phyloP scores from a whole-genome alignment of 1,140 invertebrate genomes.

The Trichonephila inaurata region DNA sequence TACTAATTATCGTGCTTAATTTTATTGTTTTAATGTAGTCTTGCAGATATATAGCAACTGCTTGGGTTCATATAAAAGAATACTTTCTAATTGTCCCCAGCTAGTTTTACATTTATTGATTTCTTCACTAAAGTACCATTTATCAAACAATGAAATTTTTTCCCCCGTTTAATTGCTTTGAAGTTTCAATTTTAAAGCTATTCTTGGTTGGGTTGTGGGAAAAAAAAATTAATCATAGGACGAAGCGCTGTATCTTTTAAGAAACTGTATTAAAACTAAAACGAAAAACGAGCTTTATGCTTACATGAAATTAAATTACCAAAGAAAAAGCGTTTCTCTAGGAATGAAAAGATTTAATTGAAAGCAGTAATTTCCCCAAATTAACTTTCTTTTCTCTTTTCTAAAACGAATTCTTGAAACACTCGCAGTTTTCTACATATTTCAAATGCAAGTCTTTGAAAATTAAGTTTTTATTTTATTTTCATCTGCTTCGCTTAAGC shows the following conservation, averaged over 20 bases:
- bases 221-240: conserved; percentile 22
- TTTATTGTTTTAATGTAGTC: background rate
- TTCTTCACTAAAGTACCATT: conserved; percentile 18
- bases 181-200: conserved; percentile 42
- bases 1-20: too few species aligned
- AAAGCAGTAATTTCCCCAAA: background rate
- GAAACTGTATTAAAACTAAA: background rate
- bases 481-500: background rate
- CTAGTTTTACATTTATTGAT: background rate
- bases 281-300: background rate
- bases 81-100: background rate
- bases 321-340: background rate
- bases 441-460: background rate
- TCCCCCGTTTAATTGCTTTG: conserved; percentile 6
- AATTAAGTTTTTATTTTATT: background rate
- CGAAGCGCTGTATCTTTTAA: background rate
- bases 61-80: background rate
- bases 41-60: background rate
- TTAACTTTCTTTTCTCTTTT: background rate
- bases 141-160: conserved; percentile 26
- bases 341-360: conserved; percentile 37
- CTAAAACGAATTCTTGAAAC: background rate
- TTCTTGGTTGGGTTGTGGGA: background rate
- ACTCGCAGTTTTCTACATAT: background rate
- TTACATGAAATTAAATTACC: conserved; percentile 38